These are phyloP conservation scores for Melanogrammus aeglefinus DNA, from an alignment of 2,797 vertebrate species.

Conservation along the genomic window DNA sequence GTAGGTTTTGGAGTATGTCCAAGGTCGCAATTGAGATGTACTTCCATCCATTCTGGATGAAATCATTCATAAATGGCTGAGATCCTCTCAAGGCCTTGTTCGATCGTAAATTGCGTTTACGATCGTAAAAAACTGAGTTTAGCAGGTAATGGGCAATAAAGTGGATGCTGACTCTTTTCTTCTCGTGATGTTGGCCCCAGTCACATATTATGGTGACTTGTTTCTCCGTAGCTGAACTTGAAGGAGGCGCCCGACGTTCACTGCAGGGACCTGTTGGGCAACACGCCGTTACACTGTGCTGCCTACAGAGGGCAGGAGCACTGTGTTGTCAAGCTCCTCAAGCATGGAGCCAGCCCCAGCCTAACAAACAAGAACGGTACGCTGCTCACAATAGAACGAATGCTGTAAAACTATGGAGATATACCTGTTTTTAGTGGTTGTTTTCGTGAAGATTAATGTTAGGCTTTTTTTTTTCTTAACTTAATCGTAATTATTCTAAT, in stretches of 20 bases:
- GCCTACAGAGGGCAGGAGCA: constrained; percentile 88
- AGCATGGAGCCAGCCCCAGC: constrained; percentile 78
- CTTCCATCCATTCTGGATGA: neutral
- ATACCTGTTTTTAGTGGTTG: neutral
- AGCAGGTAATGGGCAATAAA: neutral
- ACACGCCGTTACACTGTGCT: constrained; percentile 89
- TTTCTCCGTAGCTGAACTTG: constrained; percentile 73
- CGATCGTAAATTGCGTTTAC: neutral
- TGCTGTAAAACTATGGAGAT: neutral
- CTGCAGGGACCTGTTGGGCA: constrained; percentile 85
- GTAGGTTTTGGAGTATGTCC: neutral
- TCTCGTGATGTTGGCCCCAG: neutral
- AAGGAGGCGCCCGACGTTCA: constrained; percentile 79
- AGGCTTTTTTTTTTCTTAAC: neutral
- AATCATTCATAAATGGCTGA: neutral
- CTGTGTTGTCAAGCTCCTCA: constrained; percentile 84
- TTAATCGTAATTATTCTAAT: neutral
- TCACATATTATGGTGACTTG: constrained; percentile 1
- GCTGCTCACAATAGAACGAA: neutral
- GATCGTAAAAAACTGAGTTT: no score
- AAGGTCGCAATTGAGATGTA: neutral
- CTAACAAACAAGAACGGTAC: constrained; percentile 84
- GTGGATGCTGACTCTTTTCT: neutral
- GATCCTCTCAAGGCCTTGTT: neutral
- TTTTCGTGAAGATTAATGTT: neutral